Evolutionary conservation across 2,113 vertebrate genomes (phyloP), one percentile per base, ranked within the genome.

Genomic region (Chascanopsetta lugubris): DNA sequence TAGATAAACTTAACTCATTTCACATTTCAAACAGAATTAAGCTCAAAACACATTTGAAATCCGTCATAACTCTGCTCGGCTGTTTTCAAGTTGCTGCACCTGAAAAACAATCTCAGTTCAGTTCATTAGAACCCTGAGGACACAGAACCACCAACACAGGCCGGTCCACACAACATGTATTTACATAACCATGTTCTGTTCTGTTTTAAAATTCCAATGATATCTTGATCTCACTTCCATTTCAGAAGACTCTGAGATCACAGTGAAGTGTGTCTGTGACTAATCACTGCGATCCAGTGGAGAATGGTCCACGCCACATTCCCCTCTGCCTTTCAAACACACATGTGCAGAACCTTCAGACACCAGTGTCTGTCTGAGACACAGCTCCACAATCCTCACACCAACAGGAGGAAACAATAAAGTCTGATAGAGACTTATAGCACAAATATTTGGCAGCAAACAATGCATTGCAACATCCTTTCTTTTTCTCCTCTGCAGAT

Each of bases 361-460:
- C 34, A 74, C 22, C 46, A 27, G 61, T 59, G 69, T 78, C 77
- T 57, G 24, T 63, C 74, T 70, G 72, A 75, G 76, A 78, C 75
- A 70, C 47, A 67, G 21, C 58, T 62, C 54, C 63, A 87, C 57
- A 56, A n/a, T 73, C 66, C 49, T 61, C 66, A 69, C 66, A 67
- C 69, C 40, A 79, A 63, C 66, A 81, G 69, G 30, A 61, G 63
- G 77, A 87, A 87, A 77, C 65, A 74, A 79, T 80, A 75, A 84
- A 73, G 60, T 82, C 67, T 80, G 70, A 73, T 75, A 69, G 60
- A 64, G 60, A 70, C 43, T 75, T 78, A 77, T 54, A 59, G 68
- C 22, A 25, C 22, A 85, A 85, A 75, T 77, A 83, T 81, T 74
- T 89, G 76, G 83, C 76, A 77, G 65, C 56, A 72, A 77, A 81